A percentile compares a stretch with the other conserved stretches of the same genome.
These are phyloP conservation scores for Pseudorasbora parva DNA, from an alignment of 2,113 vertebrate species.

Conservation along the genomic window DNA sequence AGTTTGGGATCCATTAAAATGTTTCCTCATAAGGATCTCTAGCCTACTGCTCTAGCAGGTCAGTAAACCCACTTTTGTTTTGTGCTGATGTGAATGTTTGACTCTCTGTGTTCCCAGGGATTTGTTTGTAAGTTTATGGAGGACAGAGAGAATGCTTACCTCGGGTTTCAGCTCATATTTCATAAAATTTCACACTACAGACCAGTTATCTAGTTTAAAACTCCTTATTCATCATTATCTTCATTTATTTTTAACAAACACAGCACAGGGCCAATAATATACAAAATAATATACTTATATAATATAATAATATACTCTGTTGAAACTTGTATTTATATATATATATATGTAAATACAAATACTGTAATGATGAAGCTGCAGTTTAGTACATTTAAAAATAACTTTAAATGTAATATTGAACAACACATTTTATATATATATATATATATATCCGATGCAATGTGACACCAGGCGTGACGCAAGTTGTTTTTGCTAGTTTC, in stretches of 20 bases:
- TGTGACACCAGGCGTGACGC: too few species aligned
- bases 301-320: too few species aligned
- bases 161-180: slow-evolving; percentile 65
- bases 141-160: slow-evolving; percentile 53
- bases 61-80: background rate
- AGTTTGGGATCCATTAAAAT: background rate
- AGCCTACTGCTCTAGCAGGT: too few species aligned
- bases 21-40: background rate
- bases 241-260: background rate
- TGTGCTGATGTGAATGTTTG: slow-evolving; percentile 62
- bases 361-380: too few species aligned
- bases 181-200: slow-evolving; percentile 30
- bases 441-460: too few species aligned
- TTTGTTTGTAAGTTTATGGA: background rate
- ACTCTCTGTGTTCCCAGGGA: slow-evolving; percentile 63
- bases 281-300: too few species aligned
- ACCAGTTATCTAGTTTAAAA: background rate
- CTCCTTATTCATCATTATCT: background rate
- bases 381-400: too few species aligned
- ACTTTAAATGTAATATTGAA: too few species aligned
- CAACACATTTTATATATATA: too few species aligned
- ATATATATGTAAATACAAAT: too few species aligned
- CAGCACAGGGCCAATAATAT: background rate
- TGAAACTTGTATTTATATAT: background rate
- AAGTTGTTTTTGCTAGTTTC: too few species aligned